Percentiles rank a stretch among this genome's conserved stretches.
These are phyloP conservation scores for Eulemur coronatus DNA, from an alignment of 2,797 vertebrate species.

Conservation along the genomic window DNA sequence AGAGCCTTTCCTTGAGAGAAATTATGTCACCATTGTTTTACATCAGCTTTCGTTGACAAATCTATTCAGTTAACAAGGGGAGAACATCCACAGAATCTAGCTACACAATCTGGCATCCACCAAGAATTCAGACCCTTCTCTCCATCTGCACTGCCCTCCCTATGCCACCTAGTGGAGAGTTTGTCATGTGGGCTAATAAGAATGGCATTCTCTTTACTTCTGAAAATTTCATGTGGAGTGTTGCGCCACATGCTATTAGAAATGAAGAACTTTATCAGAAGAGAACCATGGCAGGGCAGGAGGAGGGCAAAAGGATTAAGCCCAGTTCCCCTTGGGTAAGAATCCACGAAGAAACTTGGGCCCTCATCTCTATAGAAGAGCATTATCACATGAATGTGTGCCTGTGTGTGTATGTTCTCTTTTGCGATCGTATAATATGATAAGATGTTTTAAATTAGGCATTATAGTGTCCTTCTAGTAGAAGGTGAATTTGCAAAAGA, in stretches of 20 bases:
- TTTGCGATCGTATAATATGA: not conserved
- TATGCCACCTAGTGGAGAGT: not conserved
- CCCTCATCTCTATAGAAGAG: not conserved
- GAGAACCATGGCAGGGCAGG: not conserved
- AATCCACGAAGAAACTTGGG: not conserved
- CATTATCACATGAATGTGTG: not conserved
- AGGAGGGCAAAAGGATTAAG: not conserved
- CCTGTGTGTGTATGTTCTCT: not conserved
- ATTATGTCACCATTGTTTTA: not conserved
- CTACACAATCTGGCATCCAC: not conserved
- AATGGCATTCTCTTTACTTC: not conserved
- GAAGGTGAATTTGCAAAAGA: not conserved
- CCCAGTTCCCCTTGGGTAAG: not conserved
- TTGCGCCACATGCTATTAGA: not conserved
- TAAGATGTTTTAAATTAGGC: not conserved
- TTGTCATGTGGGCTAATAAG: not conserved
- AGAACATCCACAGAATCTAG: not conserved
- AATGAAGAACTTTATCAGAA: not conserved
- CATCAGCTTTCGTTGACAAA: not conserved
- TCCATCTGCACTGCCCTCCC: not conserved
- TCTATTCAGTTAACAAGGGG: not conserved
- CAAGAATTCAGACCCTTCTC: not conserved
- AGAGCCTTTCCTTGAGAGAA: not conserved
- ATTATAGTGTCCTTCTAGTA: not conserved
- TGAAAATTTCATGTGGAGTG: not conserved